Base-by-base conservation (phyloP, 1,140 invertebrate genomes). In the Chelonus insularis region DNA sequence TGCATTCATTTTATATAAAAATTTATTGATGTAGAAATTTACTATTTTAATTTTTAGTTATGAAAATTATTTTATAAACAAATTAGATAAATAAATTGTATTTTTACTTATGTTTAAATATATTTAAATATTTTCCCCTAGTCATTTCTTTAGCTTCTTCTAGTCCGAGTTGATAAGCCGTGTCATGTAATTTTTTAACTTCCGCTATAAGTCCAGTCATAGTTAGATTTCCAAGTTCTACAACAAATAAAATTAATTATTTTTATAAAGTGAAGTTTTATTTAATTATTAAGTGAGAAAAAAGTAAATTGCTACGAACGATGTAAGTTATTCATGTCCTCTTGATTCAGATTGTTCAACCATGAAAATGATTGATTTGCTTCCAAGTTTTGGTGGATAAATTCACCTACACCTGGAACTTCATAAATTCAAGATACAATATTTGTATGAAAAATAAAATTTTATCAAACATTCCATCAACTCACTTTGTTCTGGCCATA, bases 81-180 rank as follows among this genome's bases (percentile, higher is more conserved):
- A n/a, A n/a, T n/a, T n/a, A n/a, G n/a, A n/a, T n/a, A n/a, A n/a
- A n/a, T n/a, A n/a, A n/a, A n/a, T n/a, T n/a, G n/a, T n/a, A n/a
- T 52, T 29, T 29, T 65, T 63, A 71, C 61, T 80, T 78, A 55
- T 76, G 75, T 57, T 76, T 86, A 69, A 91, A 91, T 71, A 97
- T 93, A 81, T 95, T 94, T 39, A 98, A 84, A 78, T 96, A 95
- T 82, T 96, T 96, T 34, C 95, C 95, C 67, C 95, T 83, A 0
- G 95, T 97, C 91, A 97, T 95, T 85, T 98, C 96, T 76, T 95
- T 95, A 0, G 94, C 89, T 85, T 98, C 95, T 74, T 96, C 94
- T 9, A 95, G 78, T 5, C 95, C 95, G 16, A 98, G 81, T 74
- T 96, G 93, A 80, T 97, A 98, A 4, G 95, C 94, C 47, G 93